Conservation (phyloP, 2,888 invertebrate species). For the Lasioglossum lativentre region DNA sequence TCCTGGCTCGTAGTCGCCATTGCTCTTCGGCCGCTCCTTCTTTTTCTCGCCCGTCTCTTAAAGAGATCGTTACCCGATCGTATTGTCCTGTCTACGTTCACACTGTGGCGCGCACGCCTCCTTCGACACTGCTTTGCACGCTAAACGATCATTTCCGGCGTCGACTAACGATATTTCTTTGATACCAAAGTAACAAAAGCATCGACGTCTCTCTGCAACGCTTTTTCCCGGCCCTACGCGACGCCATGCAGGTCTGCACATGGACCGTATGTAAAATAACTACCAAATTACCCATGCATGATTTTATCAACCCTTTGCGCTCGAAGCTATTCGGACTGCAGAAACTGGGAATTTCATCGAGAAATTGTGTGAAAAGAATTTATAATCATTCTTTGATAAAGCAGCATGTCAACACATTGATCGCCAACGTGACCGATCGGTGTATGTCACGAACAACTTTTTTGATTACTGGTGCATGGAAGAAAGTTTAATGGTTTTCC, state of each 20-base stretch:
- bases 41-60: slow-evolving; percentile 21
- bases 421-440: too few species aligned
- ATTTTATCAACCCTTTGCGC: neutral
- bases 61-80: slow-evolving; percentile 42
- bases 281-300: neutral
- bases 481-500: too few species aligned
- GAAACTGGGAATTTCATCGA: neutral
- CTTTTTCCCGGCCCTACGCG: neutral
- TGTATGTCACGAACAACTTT: too few species aligned
- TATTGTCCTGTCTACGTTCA: neutral
- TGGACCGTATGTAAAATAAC: neutral
- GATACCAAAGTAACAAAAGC: neutral
- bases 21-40: slow-evolving; percentile 35
- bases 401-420: too few species aligned
- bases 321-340: neutral
- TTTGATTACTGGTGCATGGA: too few species aligned
- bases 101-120: neutral
- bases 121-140: slow-evolving; percentile 17
- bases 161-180: slow-evolving; percentile 8
- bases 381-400: neutral
- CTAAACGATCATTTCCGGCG: slow-evolving; percentile 1
- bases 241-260: neutral
- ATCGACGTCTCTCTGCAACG: neutral
- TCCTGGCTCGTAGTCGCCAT: slow-evolving; percentile 53
- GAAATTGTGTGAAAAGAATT: neutral